Evolutionary conservation across 2,888 invertebrate genomes (phyloP), one percentile per base, ranked within the genome.

Genomic region (Mystacides longicornis): DNA sequence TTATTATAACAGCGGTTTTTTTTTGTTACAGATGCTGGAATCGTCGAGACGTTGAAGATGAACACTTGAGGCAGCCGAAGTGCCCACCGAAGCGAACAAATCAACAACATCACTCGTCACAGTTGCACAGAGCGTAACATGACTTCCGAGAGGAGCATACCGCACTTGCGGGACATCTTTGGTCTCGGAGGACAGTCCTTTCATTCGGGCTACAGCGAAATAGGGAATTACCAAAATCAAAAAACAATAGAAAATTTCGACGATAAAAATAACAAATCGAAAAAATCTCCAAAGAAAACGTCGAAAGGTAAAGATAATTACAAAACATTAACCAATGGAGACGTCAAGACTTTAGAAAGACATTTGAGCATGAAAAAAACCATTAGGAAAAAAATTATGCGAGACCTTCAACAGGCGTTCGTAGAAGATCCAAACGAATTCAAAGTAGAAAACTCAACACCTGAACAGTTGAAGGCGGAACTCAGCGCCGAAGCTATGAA

Each of bases 341-440:
- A 84, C 68, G 84, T 86, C 45, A 83, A 85, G 65, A 89, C 89
- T 19, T 71, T 89, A 43, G 89, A 90, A 67, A 75, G 89, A 64
- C 89, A 89, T 70, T 78, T 90, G 65, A 89, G 89, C 68, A 89
- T 89, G 89, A 89, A 90, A 75, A 89, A 89, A 69, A 89, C 89
- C 18, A 89, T 89, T 63, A 74, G 89, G 64, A 89, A 88, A 75
- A 89, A 89, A 73, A 89, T 89, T 67, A 89, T 89, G 87, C 77
- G 89, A 27, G 89, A 89, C 69, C 77, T 89, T 64, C 84, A 87
- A 66, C 88, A 89, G 68, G 83, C 83, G 45, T 83, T 84, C 69
- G 83, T 84, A 64, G 84, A 83, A 66, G 83, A 84, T 69, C 85
- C 85, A 62, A 83, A 83, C 69, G 85, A 84, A 73, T 84, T 85